phyloP scores from a whole-genome alignment of 1,140 invertebrate species.

The Augochlora pura region DNA sequence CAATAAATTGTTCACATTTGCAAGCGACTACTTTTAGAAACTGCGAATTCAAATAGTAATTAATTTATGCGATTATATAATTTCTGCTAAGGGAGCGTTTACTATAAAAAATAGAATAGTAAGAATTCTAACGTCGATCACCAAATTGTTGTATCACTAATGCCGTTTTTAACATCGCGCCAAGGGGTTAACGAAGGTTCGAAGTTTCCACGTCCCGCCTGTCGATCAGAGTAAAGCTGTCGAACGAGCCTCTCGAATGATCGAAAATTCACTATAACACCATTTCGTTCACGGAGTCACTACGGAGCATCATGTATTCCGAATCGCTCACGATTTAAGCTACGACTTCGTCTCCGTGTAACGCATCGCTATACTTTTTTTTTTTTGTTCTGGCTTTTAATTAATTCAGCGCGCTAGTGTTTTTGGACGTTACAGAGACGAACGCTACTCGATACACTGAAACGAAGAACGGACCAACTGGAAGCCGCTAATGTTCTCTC shows the following conservation, averaged over 20 bases:
- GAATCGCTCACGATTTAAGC: conserved; percentile 22
- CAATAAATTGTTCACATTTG: too few relatives aligned
- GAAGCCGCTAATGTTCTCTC: conserved; percentile 32
- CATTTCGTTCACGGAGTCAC: conserved; percentile 10
- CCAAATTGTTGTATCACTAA: too few relatives aligned
- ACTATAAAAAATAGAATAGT: too few relatives aligned
- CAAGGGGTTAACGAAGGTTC: not conserved
- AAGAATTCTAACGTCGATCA: too few relatives aligned
- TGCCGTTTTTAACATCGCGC: too few relatives aligned
- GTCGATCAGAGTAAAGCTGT: not conserved
- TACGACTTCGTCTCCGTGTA: conserved; percentile 3
- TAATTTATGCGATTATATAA: too few relatives aligned
- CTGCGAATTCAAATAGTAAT: too few relatives aligned
- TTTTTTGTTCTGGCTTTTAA: conserved; percentile 14
- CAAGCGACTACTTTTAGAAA: too few relatives aligned
- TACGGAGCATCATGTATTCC: conserved; percentile 17
- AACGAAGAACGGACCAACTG: conserved; percentile 50
- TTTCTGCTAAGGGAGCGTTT: too few relatives aligned
- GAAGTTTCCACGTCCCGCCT: not conserved
- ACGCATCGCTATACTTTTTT: not conserved
- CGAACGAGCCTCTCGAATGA: not conserved
- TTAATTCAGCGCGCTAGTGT: conserved; percentile 45
- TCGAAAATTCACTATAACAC: not conserved
- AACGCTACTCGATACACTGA: conserved; percentile 36
- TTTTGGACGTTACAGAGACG: conserved; percentile 50